These are phyloP conservation scores for Tryphoninae sp. DNA, from an alignment of 2,888 invertebrate species.

Conservation along the genomic window DNA sequence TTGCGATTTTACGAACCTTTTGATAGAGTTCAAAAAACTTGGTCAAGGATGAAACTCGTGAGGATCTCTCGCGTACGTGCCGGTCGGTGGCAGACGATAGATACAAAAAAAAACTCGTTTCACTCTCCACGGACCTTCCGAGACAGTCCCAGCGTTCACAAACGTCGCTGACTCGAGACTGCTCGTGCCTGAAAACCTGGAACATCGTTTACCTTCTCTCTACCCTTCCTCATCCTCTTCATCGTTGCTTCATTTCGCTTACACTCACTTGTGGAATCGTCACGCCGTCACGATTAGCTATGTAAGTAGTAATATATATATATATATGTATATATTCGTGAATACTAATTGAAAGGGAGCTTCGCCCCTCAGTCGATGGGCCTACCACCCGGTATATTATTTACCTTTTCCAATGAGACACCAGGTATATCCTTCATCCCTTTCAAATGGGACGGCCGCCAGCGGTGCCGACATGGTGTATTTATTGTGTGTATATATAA, in stretches of 20 bases:
- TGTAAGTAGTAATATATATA: slow-evolving; percentile 23
- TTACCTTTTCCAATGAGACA: no score
- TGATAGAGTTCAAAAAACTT: background rate
- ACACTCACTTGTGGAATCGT: slow-evolving; percentile 31
- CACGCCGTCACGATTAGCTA: slow-evolving; percentile 5
- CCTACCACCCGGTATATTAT: no score
- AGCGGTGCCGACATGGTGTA: no score
- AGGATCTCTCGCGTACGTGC: slow-evolving; percentile 38
- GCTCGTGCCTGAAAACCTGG: slow-evolving; percentile 44
- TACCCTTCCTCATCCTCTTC: slow-evolving; percentile 43
- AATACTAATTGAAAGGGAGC: no score
- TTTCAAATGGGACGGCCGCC: no score
- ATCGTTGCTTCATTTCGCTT: slow-evolving; percentile 44
- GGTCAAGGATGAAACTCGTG: slow-evolving; percentile 25
- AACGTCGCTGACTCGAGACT: slow-evolving; percentile 31
- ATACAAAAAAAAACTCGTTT: slow-evolving; percentile 50
- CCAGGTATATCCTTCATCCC: no score
- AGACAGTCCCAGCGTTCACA: slow-evolving; percentile 26
- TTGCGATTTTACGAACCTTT: slow-evolving; percentile 43
- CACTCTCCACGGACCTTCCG: slow-evolving; percentile 7
- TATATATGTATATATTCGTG: background rate
- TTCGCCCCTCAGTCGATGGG: no score
- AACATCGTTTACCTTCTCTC: slow-evolving; percentile 54
- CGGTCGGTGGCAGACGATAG: slow-evolving; percentile 9
- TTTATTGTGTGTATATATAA: no score